These are phyloP conservation scores for Lasioglossum vierecki DNA, from an alignment of 2,888 invertebrate genomes.

Conservation along the genomic window DNA sequence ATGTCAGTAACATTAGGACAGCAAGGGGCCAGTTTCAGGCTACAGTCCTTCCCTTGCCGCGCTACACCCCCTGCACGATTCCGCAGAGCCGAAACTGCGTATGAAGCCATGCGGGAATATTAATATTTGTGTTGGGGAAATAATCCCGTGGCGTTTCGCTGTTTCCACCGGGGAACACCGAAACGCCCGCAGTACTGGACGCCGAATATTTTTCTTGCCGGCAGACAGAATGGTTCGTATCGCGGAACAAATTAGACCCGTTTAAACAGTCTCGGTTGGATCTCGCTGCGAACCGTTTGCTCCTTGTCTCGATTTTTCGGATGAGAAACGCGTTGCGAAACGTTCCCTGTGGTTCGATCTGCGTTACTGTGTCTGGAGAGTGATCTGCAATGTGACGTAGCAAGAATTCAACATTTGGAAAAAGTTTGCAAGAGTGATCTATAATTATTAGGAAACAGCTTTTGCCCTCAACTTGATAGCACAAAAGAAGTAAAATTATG, in stretches of 20 bases:
- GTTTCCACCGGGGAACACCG: neutral
- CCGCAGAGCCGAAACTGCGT: neutral
- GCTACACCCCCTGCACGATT: slow-evolving; percentile 1
- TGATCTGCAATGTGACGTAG: neutral
- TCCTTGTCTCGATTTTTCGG: neutral
- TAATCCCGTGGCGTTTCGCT: neutral
- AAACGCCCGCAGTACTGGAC: neutral
- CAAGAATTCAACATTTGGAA: neutral
- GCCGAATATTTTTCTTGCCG: neutral
- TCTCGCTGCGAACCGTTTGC: neutral
- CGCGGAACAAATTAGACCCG: neutral
- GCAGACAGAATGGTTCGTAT: neutral
- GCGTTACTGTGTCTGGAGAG: neutral
- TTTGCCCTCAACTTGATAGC: too few species aligned
- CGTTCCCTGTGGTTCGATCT: neutral
- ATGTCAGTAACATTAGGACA: slow-evolving; percentile 57
- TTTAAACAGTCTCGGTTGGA: neutral
- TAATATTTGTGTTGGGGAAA: slow-evolving; percentile 40
- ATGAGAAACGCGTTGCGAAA: neutral
- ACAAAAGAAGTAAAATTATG: neutral
- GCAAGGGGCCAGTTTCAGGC: slow-evolving; percentile 16
- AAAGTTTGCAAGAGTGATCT: too few species aligned
- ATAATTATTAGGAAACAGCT: too few species aligned
- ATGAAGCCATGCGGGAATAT: slow-evolving; percentile 29
- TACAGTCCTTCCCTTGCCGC: neutral